Evolutionary conservation across 2,797 vertebrate genomes (phyloP).

Genomic region (Enteromius trimaculatus): DNA sequence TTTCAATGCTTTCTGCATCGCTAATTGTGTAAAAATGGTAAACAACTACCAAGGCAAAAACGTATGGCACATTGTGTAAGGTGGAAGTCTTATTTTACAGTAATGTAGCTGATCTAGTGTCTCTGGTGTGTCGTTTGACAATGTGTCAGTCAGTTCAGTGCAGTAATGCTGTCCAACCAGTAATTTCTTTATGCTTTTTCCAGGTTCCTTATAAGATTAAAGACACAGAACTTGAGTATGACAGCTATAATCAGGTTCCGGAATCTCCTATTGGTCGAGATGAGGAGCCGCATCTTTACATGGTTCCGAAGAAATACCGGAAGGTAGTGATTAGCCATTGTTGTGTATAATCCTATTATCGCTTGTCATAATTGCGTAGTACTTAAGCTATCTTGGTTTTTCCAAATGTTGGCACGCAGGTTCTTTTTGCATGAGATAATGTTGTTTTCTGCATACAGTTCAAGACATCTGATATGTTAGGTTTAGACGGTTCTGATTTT

Average conservation of each 20-base stretch:
- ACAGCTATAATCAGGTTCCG: constrained; percentile 92
- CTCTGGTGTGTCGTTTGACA: neutral
- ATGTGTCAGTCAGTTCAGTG: neutral
- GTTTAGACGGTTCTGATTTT: constrained; percentile 9
- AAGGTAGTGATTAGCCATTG: constrained; percentile 79
- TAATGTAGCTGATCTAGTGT: neutral
- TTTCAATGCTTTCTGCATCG: neutral
- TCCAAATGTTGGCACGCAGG: neutral
- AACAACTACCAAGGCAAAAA: neutral
- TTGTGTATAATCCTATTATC: neutral
- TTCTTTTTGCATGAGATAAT: neutral
- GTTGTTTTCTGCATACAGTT: neutral
- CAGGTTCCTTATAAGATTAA: constrained; percentile 96
- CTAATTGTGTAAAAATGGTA: neutral
- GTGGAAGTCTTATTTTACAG: neutral
- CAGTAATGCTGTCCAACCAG: constrained; percentile 13
- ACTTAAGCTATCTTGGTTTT: neutral
- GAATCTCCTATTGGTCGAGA: constrained; percentile 94
- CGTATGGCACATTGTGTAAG: neutral
- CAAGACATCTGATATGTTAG: neutral
- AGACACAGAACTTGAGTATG: constrained; percentile 90
- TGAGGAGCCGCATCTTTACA: constrained; percentile 94
- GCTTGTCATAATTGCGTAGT: neutral
- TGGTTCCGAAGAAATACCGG: constrained; percentile 96
- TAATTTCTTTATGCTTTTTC: constrained; percentile 31